Percentiles rank a stretch among this genome's conserved stretches.
phyloP scores from a whole-genome alignment of 2,797 vertebrate genomes.

The Gallinago nigripennis region DNA sequence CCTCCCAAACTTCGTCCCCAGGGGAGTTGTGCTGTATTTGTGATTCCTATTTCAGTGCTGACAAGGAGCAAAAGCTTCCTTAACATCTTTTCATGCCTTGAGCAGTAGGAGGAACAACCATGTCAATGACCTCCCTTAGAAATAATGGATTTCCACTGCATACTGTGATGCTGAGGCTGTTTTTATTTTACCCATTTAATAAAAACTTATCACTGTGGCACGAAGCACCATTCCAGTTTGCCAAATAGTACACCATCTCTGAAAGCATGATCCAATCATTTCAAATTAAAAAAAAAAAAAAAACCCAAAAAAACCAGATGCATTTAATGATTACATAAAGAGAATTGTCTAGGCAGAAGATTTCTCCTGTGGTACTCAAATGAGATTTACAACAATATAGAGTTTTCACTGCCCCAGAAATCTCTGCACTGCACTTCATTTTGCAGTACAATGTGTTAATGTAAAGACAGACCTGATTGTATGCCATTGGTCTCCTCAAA shows the following conservation, averaged over 20 bases:
- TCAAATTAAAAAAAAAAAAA: not conserved
- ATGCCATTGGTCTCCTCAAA: not conserved
- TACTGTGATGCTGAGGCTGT: rapidly evolving
- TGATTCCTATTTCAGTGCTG: not conserved
- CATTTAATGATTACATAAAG: not conserved
- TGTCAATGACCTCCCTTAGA: not conserved
- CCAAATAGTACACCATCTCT: not conserved
- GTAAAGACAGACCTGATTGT: not conserved
- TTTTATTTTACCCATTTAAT: not conserved
- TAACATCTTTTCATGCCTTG: not conserved
- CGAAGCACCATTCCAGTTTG: not conserved
- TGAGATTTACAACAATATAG: not conserved
- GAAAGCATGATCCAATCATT: not conserved
- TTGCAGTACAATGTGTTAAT: not conserved
- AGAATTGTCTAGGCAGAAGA: not conserved
- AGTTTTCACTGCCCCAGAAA: not conserved
- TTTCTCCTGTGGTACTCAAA: not conserved
- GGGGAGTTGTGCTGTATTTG: rapidly evolving
- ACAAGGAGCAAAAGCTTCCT: not conserved
- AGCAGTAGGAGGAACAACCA: not conserved
- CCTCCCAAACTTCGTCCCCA: not conserved
- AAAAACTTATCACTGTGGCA: not conserved
- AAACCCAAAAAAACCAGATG: not conserved
- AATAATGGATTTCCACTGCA: not conserved
- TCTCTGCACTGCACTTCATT: not conserved